These are phyloP conservation scores for Lacanobia wlatinum DNA, from an alignment of 2,888 invertebrate species.

Conservation along the genomic window DNA sequence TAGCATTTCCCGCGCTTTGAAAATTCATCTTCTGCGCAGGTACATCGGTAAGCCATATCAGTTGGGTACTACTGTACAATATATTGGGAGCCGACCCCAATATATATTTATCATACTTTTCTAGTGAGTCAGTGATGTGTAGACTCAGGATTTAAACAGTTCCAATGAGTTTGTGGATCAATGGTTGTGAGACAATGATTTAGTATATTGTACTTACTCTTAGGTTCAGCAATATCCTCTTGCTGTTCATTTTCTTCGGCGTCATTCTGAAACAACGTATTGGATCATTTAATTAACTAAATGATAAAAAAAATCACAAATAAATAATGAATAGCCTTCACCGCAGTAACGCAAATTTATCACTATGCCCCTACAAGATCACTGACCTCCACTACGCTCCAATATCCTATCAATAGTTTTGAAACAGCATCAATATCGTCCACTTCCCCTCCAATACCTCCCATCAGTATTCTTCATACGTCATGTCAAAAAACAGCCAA, in stretches of 20 bases:
- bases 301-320: too few species aligned
- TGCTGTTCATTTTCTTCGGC: constrained; percentile 32
- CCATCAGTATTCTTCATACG: not conserved
- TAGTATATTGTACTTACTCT: constrained; percentile 36
- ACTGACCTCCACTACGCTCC: too few species aligned
- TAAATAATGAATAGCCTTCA: not conserved
- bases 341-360: not conserved
- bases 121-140: too few species aligned
- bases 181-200: not conserved
- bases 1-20: too few species aligned
- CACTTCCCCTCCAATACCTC: not conserved
- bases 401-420: not conserved
- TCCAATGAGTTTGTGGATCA: not conserved
- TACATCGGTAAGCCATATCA: too few species aligned
- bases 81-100: too few species aligned
- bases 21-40: too few species aligned
- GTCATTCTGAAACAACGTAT: constrained; percentile 29
- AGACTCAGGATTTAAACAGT: not conserved
- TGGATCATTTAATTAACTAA: not conserved
- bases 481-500: too few species aligned
- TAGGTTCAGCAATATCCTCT: constrained; percentile 30
- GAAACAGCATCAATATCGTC: not conserved
- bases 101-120: too few species aligned
- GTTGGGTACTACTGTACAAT: too few species aligned
- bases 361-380: too few species aligned